A percentile compares a stretch with the other conserved stretches of the same genome.
Evolutionary conservation across 2,797 vertebrate species (phyloP).

Genomic region (Setipinna tenuifilis): DNA sequence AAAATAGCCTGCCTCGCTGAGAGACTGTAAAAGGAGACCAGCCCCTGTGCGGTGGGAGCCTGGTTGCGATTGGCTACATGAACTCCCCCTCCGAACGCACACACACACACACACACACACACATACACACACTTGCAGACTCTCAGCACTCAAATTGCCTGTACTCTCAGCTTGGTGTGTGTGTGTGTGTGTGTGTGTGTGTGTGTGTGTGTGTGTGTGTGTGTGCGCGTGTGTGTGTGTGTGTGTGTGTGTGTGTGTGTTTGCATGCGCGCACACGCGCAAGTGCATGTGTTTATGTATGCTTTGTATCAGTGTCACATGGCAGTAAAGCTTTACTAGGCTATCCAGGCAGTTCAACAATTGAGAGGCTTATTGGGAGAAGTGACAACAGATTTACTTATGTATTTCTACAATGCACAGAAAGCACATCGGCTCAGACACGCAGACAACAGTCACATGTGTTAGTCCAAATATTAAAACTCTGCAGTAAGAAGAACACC

Average conservation of each 20-base stretch:
- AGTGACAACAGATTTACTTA: background rate
- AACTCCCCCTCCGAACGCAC: constrained; percentile 28
- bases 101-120: constrained; percentile 20
- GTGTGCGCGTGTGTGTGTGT: background rate
- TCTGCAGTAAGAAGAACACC: background rate
- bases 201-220: constrained; percentile 19
- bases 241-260: constrained; percentile 18
- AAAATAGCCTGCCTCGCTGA: constrained; percentile 62
- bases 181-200: constrained; percentile 27
- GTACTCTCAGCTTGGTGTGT: constrained; percentile 1
- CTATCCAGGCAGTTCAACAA: background rate
- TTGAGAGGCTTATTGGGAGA: background rate
- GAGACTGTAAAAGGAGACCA: constrained; percentile 86
- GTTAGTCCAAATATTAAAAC: background rate
- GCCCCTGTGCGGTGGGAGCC: constrained; percentile 70
- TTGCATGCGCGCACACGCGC: background rate
- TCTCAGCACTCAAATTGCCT: background rate
- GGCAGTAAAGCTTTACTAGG: background rate
- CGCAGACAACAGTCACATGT: background rate
- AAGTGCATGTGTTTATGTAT: constrained; percentile 23
- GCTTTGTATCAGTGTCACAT: background rate
- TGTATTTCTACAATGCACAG: background rate
- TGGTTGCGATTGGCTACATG: constrained; percentile 67
- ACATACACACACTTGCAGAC: background rate
- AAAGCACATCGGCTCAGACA: background rate